Evolutionary conservation across 2,113 vertebrate genomes (phyloP), one percentile per base, ranked within the genome.

Genomic region (Chaetops frenatus): DNA sequence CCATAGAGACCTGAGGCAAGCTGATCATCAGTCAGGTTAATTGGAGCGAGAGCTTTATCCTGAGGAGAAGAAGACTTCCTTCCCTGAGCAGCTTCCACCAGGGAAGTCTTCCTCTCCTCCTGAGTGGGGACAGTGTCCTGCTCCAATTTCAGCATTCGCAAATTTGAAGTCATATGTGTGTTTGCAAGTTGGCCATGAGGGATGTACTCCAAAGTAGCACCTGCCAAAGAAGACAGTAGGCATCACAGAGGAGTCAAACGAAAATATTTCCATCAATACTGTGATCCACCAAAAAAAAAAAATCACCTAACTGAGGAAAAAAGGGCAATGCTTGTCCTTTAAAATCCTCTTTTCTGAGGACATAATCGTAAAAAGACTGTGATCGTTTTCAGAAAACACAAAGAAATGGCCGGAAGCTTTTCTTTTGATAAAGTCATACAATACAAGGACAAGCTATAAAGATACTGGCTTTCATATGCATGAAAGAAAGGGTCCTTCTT

Each of bases 1-100:
- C 99, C 99, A 69, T 98, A 98, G 25, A 98, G 97, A 33, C 98
- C 98, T 76, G 98, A 98, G 11, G 98, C 98, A 97, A 98, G 98
- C 95, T 99, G 98, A 93, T 98, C 98, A 97, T 98, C 98, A 89
- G 98, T 98, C 22, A 98, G 97, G 85, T 97, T 98, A 97, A 98
- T 98, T 91, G 98, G 97, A 94, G 98, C 21, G 0, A 97, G 96
- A 4, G 96, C 79, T 40, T 95, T 98, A 64, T 98, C 95, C 86
- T 97, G 98, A 90, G 96, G 95, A 86, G 93, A 79, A 65, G 90
- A 96, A 85, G 53, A 74, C 31, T 88, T 95, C 70, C 83, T 84
- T 47, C 93, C 85, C 57, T 23, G 90, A 70, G 85, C 77, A 27
- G 80, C 71, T 90, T 95, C 95, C 25, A 96, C 92, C 17, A 92